Evolutionary conservation across 2,113 vertebrate species (phyloP), one percentile per base, ranked within the genome.

Genomic region (Prolemur simus): DNA sequence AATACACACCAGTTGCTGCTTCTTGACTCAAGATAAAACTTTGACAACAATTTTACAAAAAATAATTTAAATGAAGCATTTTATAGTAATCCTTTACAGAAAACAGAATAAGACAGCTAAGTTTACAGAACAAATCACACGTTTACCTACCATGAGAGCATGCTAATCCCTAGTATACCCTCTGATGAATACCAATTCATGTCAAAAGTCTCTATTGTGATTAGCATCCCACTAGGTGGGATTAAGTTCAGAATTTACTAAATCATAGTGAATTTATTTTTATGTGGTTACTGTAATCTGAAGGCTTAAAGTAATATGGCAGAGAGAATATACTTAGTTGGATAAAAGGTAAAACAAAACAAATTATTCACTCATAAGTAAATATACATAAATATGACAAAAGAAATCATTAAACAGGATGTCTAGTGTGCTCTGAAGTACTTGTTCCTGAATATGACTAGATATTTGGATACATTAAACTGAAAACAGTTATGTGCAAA

Each of bases 391-490:
- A 92, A 96, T 94, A 83, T 82, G 68, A 97, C 89, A 94, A 97
- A 93, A 64, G 9, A 95, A 95, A 96, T 81, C 83, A 93, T 89
- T 89, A 93, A 92, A 86, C 1, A 89, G 27, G 45, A 95, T 93
- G 81, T 63, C 71, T 69, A 84, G 94, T 83, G 18, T 91, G 25
- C 52, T 92, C 68, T 96, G 54, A 96, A 96, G 42, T 69, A 68
- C 96, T 98, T 98, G 96, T 98, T 97, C 97, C 98, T 98, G 97
- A 98, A 98, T 95, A 80, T 89, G 93, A 87, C 34, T 94, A 91
- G 96, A 97, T 92, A 98, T 97, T 96, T 92, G 49, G 96, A 82
- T 91, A 63, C 76, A 98, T 91, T 71, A 97, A 96, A 96, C 88
- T 97, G 97, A 98, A 97, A 95, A 94, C 49, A 97, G 87, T 95